A percentile compares a stretch with the other conserved stretches of the same genome.
These are phyloP conservation scores for Panagrolaimus sp. DNA, from an alignment of 1,140 invertebrate species.

Conservation along the genomic window DNA sequence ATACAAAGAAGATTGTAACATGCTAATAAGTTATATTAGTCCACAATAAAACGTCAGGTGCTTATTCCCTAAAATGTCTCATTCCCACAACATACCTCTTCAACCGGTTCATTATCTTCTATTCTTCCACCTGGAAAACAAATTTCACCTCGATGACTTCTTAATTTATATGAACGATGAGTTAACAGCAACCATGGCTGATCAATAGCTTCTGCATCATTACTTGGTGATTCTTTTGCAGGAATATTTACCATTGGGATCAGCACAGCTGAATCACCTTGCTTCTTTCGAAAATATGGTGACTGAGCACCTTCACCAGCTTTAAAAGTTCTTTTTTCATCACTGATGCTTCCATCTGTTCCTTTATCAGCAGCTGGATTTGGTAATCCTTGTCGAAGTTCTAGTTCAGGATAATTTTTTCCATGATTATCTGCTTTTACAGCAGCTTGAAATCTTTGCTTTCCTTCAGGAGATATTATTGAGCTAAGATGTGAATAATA, in stretches of 20 bases:
- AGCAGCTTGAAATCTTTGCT: too few relatives aligned
- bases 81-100: background rate
- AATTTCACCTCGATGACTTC: constrained; percentile 8
- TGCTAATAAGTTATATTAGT: too few relatives aligned
- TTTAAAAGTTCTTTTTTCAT: background rate
- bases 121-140: constrained; percentile 1
- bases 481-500: too few relatives aligned
- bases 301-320: background rate
- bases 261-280: background rate
- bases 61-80: too few relatives aligned
- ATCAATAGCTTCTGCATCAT: background rate
- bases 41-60: too few relatives aligned
- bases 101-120: background rate
- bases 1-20: too few relatives aligned
- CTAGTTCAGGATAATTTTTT: too few relatives aligned
- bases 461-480: too few relatives aligned
- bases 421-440: too few relatives aligned
- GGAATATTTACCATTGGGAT: background rate
- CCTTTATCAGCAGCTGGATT: too few relatives aligned
- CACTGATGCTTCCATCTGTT: too few relatives aligned
- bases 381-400: too few relatives aligned
- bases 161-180: background rate
- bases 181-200: background rate
- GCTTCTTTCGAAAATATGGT: background rate
- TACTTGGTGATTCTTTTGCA: background rate